These are phyloP conservation scores for Hypsibius dujardini DNA, from an alignment of 1,140 invertebrate species.

Conservation along the genomic window DNA sequence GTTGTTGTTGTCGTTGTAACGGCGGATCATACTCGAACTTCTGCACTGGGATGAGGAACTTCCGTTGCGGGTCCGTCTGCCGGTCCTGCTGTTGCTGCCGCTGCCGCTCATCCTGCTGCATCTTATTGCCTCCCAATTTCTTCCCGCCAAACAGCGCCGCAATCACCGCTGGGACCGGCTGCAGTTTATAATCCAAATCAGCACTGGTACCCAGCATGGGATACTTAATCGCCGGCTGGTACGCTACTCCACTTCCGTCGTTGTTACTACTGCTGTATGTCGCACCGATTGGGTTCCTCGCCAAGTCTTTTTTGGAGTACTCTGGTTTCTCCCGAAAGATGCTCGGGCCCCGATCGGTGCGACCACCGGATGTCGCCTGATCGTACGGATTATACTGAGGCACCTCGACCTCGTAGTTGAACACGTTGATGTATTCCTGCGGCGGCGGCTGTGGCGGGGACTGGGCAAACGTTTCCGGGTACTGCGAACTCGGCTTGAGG, in stretches of 20 bases:
- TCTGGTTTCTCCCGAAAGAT: neutral
- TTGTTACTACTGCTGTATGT: neutral
- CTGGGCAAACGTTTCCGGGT: no score
- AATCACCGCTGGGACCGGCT: neutral
- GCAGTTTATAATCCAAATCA: neutral
- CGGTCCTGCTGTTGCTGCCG: neutral
- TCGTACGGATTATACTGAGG: neutral
- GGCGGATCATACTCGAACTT: no score
- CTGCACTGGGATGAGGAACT: no score
- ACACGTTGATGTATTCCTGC: neutral
- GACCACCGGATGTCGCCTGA: neutral
- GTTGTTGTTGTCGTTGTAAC: neutral
- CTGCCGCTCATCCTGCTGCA: neutral
- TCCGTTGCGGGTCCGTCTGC: neutral
- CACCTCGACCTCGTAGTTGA: neutral
- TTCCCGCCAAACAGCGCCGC: conserved; percentile 11
- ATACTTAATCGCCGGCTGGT: conserved; percentile 1
- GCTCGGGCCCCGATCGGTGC: neutral
- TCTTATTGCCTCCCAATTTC: neutral
- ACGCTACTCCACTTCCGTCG: neutral
- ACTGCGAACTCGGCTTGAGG: no score
- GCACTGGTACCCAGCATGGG: neutral
- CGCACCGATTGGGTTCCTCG: no score
- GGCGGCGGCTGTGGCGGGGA: no score
- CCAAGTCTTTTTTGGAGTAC: no score